A percentile compares a stretch with the other conserved stretches of the same genome.
Conservation (phyloP, 2,797 vertebrate species). For the Poecilia wingei region DNA sequence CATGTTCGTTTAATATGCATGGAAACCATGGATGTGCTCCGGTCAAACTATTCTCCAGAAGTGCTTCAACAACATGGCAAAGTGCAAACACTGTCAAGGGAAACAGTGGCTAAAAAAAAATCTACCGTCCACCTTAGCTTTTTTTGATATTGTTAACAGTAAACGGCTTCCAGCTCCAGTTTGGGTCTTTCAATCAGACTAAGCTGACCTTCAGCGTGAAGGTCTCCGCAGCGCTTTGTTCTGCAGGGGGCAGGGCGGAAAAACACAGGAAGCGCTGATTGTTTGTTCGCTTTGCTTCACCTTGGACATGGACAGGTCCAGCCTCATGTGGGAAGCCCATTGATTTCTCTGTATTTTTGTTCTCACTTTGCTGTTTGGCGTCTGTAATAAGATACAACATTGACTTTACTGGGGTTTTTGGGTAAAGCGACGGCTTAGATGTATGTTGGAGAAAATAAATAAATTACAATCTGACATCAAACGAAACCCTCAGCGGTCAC, state of each 20-base stretch:
- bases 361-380: background rate
- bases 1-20: background rate
- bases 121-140: background rate
- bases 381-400: background rate
- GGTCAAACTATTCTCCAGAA: background rate
- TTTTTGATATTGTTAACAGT: background rate
- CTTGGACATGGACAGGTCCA: background rate
- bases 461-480: background rate
- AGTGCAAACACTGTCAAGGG: background rate
- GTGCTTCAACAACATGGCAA: background rate
- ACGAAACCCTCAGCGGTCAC: background rate
- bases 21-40: background rate
- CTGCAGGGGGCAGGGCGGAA: background rate
- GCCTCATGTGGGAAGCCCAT: background rate
- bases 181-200: no score
- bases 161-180: background rate
- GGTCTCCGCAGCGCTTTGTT: background rate
- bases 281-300: background rate
- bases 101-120: background rate
- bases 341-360: conserved; percentile 1
- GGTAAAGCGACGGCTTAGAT: background rate
- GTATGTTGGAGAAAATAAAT: background rate
- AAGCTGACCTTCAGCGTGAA: background rate
- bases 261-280: background rate
- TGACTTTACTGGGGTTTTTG: background rate